These are phyloP conservation scores for Amiota minor DNA, from an alignment of 2,888 invertebrate species.

Conservation along the genomic window DNA sequence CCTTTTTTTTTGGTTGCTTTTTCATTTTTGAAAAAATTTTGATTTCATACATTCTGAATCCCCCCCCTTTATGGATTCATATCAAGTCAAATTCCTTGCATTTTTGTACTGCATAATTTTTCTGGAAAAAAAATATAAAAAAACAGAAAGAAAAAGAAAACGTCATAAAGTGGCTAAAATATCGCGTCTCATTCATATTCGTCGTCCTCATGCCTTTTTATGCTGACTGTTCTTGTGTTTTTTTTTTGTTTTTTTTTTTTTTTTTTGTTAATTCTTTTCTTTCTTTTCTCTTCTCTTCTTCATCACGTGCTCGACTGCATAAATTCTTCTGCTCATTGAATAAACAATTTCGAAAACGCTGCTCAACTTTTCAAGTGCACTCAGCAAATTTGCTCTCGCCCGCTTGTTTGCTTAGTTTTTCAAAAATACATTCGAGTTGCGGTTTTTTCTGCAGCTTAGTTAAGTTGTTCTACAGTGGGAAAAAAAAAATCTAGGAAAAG, in stretches of 20 bases:
- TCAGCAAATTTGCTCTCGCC: slow-evolving; percentile 40
- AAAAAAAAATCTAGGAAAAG: too few species aligned
- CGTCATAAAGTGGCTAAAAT: slow-evolving; percentile 9
- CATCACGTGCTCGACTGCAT: slow-evolving; percentile 39
- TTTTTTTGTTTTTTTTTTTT: neutral
- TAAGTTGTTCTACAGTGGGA: too few species aligned
- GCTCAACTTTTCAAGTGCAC: slow-evolving; percentile 54
- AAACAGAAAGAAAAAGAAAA: slow-evolving; percentile 1
- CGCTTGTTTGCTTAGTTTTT: slow-evolving; percentile 22
- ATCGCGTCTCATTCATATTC: neutral
- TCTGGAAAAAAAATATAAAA: neutral
- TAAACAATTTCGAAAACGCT: slow-evolving; percentile 54
- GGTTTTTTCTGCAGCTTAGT: neutral
- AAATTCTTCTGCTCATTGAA: slow-evolving; percentile 44
- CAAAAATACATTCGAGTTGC: slow-evolving; percentile 17
- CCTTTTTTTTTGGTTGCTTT: slow-evolving; percentile 15
- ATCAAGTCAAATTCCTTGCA: slow-evolving; percentile 61
- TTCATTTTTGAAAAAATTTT: neutral
- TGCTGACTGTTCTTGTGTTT: neutral
- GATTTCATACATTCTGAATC: slow-evolving; percentile 6
- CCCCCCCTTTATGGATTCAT: slow-evolving; percentile 42
- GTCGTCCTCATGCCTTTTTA: neutral
- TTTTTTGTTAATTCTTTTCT: neutral
- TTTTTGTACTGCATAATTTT: slow-evolving; percentile 40
- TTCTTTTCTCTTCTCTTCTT: neutral